Percentiles rank a stretch among this genome's conserved stretches.
Evolutionary conservation across 1,140 invertebrate species (phyloP).

Genomic region (Meloidogyne exigua): DNA sequence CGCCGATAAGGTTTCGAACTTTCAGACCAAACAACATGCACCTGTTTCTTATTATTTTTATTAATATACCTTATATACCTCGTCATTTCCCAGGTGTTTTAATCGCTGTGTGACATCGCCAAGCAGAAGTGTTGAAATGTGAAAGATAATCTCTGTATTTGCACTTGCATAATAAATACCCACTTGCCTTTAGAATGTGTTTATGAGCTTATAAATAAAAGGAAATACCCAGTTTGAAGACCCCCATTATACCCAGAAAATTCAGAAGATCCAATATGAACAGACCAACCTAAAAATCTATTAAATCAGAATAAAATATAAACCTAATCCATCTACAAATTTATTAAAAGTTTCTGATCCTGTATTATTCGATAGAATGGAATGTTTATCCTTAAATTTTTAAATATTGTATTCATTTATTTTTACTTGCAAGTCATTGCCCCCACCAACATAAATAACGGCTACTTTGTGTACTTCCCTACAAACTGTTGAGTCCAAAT

Average conservation of each 20-base stretch:
- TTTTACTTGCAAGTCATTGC: constrained; percentile 91
- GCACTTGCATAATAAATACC: constrained; percentile 95
- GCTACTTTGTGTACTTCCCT: constrained; percentile 98
- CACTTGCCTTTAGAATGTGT: constrained; percentile 66
- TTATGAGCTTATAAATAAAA: constrained; percentile 48
- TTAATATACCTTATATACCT: constrained; percentile 72
- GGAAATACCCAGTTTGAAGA: constrained; percentile 76
- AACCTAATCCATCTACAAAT: constrained; percentile 80
- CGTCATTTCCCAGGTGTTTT: constrained; percentile 76
- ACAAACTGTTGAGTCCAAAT: constrained; percentile 64
- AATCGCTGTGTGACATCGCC: constrained; percentile 63
- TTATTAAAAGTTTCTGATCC: constrained; percentile 66
- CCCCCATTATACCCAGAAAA: constrained; percentile 95
- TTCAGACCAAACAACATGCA: constrained; percentile 98
- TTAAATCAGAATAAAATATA: background rate
- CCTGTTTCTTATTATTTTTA: background rate
- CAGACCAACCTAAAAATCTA: constrained; percentile 79
- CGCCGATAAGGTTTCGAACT: constrained; percentile 79
- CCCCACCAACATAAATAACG: constrained; percentile 85
- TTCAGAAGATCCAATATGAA: constrained; percentile 79
- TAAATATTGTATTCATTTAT: constrained; percentile 69
- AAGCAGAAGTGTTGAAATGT: constrained; percentile 95
- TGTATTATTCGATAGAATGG: constrained; percentile 52
- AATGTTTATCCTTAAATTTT: constrained; percentile 50
- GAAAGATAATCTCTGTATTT: constrained; percentile 83